Percentiles rank a stretch among this genome's conserved stretches.
phyloP scores from a whole-genome alignment of 2,113 vertebrate genomes.

The Clinocottus analis region DNA sequence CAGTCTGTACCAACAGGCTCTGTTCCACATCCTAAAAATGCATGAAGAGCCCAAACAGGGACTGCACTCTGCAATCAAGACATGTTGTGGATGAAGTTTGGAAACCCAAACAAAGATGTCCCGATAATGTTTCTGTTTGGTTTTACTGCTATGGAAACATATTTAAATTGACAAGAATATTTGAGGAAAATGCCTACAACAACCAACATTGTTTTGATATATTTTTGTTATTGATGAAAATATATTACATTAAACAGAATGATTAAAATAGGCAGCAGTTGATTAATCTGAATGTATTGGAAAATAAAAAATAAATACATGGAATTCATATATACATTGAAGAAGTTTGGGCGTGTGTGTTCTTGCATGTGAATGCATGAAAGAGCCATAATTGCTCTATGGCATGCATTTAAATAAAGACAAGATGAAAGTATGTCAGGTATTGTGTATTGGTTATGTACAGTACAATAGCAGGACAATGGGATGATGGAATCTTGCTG shows the following conservation, averaged over 20 bases:
- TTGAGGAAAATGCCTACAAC: background rate
- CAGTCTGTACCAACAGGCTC: background rate
- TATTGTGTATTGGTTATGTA: slow-evolving; percentile 56
- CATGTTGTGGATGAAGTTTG: background rate
- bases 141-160: background rate
- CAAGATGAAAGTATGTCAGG: slow-evolving; percentile 70
- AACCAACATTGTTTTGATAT: background rate
- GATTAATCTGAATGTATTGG: background rate
- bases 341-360: background rate
- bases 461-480: slow-evolving; percentile 60
- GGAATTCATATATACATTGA: background rate
- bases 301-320: background rate
- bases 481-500: slow-evolving; percentile 49
- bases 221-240: background rate
- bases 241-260: background rate
- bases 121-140: background rate
- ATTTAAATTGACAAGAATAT: background rate
- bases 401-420: slow-evolving; percentile 35
- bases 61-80: background rate
- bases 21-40: background rate
- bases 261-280: background rate
- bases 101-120: background rate
- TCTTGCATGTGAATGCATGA: slow-evolving; percentile 27
- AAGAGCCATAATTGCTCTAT: slow-evolving; percentile 4
- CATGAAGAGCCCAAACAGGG: background rate